Percentiles rank a stretch among this genome's conserved stretches.
phyloP scores from a whole-genome alignment of 1,140 invertebrate genomes.

The Saccostrea echinata region DNA sequence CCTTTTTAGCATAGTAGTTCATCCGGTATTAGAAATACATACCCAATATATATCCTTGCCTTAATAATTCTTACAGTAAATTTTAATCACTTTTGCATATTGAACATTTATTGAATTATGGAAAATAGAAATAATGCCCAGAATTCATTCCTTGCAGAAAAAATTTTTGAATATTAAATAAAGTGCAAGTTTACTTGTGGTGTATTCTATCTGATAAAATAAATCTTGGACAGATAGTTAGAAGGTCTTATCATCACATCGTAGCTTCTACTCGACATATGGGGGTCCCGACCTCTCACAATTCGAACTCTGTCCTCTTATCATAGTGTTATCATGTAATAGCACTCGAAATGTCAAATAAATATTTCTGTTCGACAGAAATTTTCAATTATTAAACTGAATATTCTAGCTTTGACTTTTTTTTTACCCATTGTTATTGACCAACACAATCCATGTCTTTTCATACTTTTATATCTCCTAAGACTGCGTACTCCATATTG shows the following conservation, averaged over 20 bases:
- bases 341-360: not conserved
- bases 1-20: too few relatives aligned
- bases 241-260: not conserved
- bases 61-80: too few relatives aligned
- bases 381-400: not conserved
- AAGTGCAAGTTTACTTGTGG: not conserved
- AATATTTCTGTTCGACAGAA: not conserved
- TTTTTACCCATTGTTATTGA: too few relatives aligned
- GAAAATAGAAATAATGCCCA: too few relatives aligned
- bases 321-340: not conserved
- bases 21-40: too few relatives aligned
- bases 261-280: not conserved
- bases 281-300: not conserved
- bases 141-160: too few relatives aligned
- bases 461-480: too few relatives aligned
- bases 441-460: too few relatives aligned
- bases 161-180: too few relatives aligned
- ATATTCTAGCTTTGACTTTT: not conserved
- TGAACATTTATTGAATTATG: too few relatives aligned
- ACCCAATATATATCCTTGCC: too few relatives aligned
- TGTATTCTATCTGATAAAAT: not conserved
- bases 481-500: not conserved
- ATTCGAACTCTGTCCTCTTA: not conserved
- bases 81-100: too few relatives aligned
- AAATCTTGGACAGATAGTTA: conserved; percentile 13